Percentiles rank a stretch among this genome's conserved stretches.
These are phyloP conservation scores for Drosophila mimetica DNA, from an alignment of 2,888 invertebrate species.

Conservation along the genomic window DNA sequence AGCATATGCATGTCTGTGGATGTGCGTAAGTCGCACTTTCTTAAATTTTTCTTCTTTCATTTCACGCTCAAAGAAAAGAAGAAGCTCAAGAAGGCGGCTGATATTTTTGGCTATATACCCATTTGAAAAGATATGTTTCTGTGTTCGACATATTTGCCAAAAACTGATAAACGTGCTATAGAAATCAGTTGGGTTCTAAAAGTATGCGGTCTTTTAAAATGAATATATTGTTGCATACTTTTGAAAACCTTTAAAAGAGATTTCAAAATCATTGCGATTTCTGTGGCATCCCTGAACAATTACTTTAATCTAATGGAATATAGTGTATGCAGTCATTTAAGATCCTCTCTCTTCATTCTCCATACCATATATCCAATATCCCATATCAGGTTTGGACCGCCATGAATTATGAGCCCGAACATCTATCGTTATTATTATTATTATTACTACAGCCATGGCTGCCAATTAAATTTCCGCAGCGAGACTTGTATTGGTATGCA, in stretches of 20 bases:
- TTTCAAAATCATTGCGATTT: too few relatives aligned
- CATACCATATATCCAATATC: background rate
- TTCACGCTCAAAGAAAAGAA: background rate
- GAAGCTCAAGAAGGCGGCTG: background rate
- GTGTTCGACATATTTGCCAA: too few relatives aligned
- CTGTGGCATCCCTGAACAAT: too few relatives aligned
- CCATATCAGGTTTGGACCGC: slow-evolving; percentile 2
- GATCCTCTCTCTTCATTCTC: too few relatives aligned
- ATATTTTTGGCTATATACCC: background rate
- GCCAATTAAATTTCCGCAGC: slow-evolving; percentile 44
- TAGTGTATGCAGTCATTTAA: background rate
- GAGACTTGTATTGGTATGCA: slow-evolving; percentile 7
- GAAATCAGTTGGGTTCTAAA: too few relatives aligned
- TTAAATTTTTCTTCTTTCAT: slow-evolving; percentile 28
- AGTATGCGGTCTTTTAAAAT: too few relatives aligned
- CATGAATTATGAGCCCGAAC: slow-evolving; percentile 23
- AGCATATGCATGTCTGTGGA: slow-evolving; percentile 2
- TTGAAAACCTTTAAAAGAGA: too few relatives aligned
- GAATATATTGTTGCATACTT: too few relatives aligned
- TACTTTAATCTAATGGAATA: background rate
- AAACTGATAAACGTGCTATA: too few relatives aligned
- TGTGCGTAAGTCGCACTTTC: slow-evolving; percentile 45
- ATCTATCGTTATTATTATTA: slow-evolving; percentile 30
- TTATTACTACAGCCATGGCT: slow-evolving; percentile 28
- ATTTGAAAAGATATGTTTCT: background rate